A percentile compares a stretch with the other conserved stretches of the same genome.
These are phyloP conservation scores for Lasioglossum lativentre DNA, from an alignment of 2,888 invertebrate species.

Conservation along the genomic window DNA sequence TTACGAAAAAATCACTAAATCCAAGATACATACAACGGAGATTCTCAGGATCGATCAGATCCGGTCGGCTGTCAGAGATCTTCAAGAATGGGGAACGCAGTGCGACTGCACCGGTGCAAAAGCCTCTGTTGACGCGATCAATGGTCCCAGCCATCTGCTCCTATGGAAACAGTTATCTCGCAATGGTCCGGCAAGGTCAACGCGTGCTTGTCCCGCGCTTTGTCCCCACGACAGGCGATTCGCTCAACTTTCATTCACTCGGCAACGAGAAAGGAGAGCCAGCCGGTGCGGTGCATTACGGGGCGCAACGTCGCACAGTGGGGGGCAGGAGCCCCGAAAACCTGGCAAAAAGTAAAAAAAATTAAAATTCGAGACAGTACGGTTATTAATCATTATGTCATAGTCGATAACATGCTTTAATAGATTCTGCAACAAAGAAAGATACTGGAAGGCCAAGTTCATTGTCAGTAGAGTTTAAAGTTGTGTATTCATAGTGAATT, in stretches of 20 bases:
- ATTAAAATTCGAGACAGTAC: no score
- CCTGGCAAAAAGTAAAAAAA: no score
- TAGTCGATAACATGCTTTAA: no score
- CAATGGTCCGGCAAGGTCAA: neutral
- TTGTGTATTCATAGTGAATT: no score
- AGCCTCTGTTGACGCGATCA: neutral
- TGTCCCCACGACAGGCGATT: neutral
- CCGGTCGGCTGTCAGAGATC: neutral
- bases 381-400: no score
- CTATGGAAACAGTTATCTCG: neutral
- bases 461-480: no score
- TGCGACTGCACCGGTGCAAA: neutral
- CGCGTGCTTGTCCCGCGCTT: neutral
- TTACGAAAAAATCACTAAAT: no score
- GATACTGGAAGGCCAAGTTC: no score
- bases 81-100: neutral
- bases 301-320: no score
- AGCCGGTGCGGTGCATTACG: neutral
- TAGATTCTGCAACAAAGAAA: no score
- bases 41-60: conserved; percentile 26
- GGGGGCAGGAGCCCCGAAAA: no score
- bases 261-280: neutral
- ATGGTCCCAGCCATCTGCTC: conserved; percentile 1
- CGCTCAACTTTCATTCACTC: conserved; percentile 2
- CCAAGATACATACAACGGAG: neutral